Percentiles rank a stretch among this genome's conserved stretches.
Conservation (phyloP, 2,888 invertebrate species). For the Leptura quadrifasciata region DNA sequence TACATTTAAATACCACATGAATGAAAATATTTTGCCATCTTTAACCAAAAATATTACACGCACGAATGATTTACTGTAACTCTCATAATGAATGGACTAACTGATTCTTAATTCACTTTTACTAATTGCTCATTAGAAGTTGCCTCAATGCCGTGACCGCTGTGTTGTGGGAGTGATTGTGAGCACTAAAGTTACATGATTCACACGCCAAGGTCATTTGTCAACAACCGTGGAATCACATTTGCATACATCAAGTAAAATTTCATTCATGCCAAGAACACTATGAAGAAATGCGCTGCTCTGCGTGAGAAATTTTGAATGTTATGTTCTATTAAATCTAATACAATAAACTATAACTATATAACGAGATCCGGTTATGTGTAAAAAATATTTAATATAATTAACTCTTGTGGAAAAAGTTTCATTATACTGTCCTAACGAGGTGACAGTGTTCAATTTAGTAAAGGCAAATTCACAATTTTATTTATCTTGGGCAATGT, state of each 20-base stretch:
- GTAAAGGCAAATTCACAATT: too few species aligned
- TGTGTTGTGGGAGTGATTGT: constrained; percentile 53
- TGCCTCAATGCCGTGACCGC: constrained; percentile 49
- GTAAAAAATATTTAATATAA: not conserved
- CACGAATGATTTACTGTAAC: constrained; percentile 27
- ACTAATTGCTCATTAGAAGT: constrained; percentile 54
- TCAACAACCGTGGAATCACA: constrained; percentile 52
- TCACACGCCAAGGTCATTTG: constrained; percentile 58
- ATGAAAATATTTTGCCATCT: not conserved
- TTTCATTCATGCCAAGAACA: constrained; percentile 52
- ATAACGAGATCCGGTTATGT: not conserved
- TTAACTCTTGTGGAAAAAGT: not conserved
- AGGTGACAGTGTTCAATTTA: too few species aligned
- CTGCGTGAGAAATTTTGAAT: constrained; percentile 27
- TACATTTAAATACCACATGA: not conserved
- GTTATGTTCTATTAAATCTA: constrained; percentile 4
- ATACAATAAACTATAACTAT: not conserved
- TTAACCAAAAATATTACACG: constrained; percentile 8
- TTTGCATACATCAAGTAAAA: constrained; percentile 57
- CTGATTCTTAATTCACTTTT: constrained; percentile 43
- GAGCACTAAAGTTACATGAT: constrained; percentile 48
- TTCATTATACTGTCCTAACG: too few species aligned
- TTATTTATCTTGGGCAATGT: too few species aligned
- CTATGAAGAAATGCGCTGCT: constrained; percentile 24
- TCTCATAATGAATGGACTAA: constrained; percentile 35